Evolutionary conservation across 2,888 invertebrate species (phyloP), one percentile per base, ranked within the genome.

Genomic region (Drosophila paramelanica): DNA sequence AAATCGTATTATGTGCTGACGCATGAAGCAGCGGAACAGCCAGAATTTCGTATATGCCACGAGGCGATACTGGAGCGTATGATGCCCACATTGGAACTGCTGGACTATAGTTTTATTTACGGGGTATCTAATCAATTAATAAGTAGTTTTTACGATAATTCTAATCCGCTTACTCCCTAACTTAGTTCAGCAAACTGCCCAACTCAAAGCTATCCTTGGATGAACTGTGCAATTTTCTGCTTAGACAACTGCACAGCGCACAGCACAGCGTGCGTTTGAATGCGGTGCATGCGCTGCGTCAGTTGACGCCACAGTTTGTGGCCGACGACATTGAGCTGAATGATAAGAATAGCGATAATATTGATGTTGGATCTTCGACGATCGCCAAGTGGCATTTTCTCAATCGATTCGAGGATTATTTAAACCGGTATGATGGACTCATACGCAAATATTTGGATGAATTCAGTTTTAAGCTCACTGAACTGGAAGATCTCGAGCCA

Each of bases 391-490:
- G 92, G 91, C 92, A 92, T 74, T 89, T 90, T 38, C 74, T 93
- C 2, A 88, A 88, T 70, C 86, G 90, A 43, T 92, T 92, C 39
- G 81, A 88, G 53, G 84, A 87, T 33, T 90, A 89, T 62, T 57
- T 92, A n/a, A 77, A 83, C 42, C 86, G 88, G 4, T 91, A 91
- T 71, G 88, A 90, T 62, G 53, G 71, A 11, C 72, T 83, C n/a
- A 87, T 92, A 47, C 66, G 77, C 5, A 87, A 89, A 59, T 91
- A 92, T 56, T 68, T 91, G 27, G 67, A 85, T 0, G 92, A 92
- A 50, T 92, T 92, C 50, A 92, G 91, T 42, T 92, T 91, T 41
- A 92, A 92, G 76, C 43, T 91, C 8, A 89, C 88, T 1, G 92
- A 93, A 67, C 67, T 92, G 38, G 75, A 85, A n/a, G 88, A 91